Base-by-base conservation (phyloP, 2,113 vertebrate species). In the Vireo altiloquus region DNA sequence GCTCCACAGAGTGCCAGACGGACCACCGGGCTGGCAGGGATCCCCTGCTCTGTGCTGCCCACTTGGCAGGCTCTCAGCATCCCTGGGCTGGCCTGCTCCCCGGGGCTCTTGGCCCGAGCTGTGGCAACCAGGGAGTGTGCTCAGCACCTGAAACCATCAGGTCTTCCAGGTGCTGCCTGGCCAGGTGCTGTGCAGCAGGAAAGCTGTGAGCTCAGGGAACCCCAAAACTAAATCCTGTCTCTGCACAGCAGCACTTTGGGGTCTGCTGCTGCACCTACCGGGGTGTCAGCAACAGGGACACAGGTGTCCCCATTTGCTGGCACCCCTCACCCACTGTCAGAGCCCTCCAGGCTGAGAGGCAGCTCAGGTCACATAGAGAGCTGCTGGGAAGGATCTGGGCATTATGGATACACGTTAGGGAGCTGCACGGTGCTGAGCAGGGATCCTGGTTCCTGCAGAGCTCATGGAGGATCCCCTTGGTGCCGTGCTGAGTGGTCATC, bases 1-100 rank as follows among this genome's bases (percentile, higher is more conserved):
- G 3, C 84, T 90, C 61, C 2, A 0, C 44, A 49, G 90, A 15
- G 50, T 7, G 24, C 94, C 96, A 96, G 95, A 64, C 42, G 37
- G 90, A 89, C 52, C 81, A 50, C 74, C 1, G 52, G 87, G 78
- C 87, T 94, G 93, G 90, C 90, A 96, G 87, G 74, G 85, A 71
- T 63, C 13, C 1, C 82, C 78, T 89, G 74, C 90, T 92, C 90
- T 22, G 3, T 8, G 74, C 92, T 87, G 92, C 68, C 93, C 0
- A 0, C 76, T 24, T 92, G 92, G 91, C 89, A 57, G 53, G 60
- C 81, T 70, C 24, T 47, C 24, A 4, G 56, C 82, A 61, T 65
- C 82, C 61, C 82, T 0, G 0, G 61, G 88, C 91, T 94, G 74
- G 71, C 59, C 63, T 0, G 0, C 49, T 92, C 89, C 91, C 82